Evolutionary conservation across 2,797 vertebrate genomes (phyloP).

Genomic region (Sitta carolinensis): DNA sequence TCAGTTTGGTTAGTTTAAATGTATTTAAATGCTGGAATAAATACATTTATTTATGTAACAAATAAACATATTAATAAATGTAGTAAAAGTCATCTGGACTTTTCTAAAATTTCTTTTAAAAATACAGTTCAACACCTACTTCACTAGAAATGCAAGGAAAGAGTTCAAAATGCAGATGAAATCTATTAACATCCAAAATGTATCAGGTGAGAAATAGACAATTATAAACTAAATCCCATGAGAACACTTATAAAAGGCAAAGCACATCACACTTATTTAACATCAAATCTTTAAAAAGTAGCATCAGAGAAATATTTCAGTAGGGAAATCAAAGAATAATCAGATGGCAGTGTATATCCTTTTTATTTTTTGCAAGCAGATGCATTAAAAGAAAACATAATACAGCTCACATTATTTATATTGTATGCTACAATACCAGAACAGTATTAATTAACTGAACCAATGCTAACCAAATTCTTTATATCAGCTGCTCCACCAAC

Average conservation of each 20-base stretch:
- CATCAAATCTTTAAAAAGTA: background rate
- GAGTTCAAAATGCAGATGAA: background rate
- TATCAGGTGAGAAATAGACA: background rate
- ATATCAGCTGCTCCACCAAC: background rate
- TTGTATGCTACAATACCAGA: background rate
- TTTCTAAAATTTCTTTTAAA: background rate
- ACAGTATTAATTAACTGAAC: background rate
- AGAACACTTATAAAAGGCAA: background rate
- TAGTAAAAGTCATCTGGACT: background rate
- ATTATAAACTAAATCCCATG: background rate
- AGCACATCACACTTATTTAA: background rate
- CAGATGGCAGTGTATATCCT: background rate
- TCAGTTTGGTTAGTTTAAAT: background rate
- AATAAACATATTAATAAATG: too few relatives aligned
- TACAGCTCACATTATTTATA: background rate
- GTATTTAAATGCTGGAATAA: background rate
- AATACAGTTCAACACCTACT: background rate
- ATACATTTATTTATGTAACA: too few relatives aligned
- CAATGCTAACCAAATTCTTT: background rate
- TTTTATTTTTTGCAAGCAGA: background rate
- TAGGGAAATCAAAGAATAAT: background rate
- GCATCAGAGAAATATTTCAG: background rate
- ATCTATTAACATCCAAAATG: background rate
- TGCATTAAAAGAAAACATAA: background rate
- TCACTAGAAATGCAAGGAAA: background rate